phyloP scores from a whole-genome alignment of 2,113 vertebrate genomes.

The Elephantulus edwardii region DNA sequence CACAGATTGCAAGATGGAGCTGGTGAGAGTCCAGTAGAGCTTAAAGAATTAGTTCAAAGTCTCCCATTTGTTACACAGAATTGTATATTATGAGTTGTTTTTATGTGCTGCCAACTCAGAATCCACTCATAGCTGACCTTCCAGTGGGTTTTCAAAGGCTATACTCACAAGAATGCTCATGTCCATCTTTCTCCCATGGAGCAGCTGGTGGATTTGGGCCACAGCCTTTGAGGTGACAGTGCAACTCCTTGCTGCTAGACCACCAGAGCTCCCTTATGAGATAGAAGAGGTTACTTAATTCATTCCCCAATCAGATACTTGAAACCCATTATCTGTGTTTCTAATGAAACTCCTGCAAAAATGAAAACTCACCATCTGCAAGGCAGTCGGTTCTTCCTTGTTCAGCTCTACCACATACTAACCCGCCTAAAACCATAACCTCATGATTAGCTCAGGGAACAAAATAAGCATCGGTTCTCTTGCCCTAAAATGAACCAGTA shows the following conservation, averaged over 20 bases:
- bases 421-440: neutral
- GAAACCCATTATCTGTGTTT: neutral
- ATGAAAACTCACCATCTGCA: neutral
- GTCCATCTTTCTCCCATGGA: no score
- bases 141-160: no score
- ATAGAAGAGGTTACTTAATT: neutral
- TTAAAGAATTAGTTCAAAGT: neutral
- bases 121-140: no score
- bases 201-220: no score
- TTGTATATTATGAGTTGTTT: neutral
- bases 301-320: neutral
- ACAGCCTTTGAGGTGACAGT: no score
- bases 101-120: no score
- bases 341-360: neutral
- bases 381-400: neutral
- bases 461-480: neutral
- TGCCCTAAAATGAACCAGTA: neutral
- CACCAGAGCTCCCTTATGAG: no score
- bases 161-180: no score
- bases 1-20: neutral
- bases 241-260: no score
- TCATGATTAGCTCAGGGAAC: neutral
- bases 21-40: no score
- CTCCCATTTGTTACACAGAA: neutral
- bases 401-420: neutral